Conservation (phyloP, 2,888 invertebrate genomes). For the Tipula lateralis region DNA sequence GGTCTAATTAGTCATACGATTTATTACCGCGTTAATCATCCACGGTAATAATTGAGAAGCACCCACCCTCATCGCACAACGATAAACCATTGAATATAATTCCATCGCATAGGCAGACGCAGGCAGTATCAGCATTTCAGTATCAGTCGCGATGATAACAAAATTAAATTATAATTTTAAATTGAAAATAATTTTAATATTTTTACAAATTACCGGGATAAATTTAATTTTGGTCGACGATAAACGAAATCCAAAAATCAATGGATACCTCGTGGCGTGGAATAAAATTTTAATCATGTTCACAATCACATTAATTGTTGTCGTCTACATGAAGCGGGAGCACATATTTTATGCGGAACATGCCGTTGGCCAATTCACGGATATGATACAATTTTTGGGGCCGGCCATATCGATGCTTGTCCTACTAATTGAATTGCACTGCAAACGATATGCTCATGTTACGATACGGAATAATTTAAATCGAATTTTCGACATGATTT, state of each 20-base stretch:
- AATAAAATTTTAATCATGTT: background rate
- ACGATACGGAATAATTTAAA: background rate
- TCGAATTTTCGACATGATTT: background rate
- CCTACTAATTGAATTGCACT: background rate
- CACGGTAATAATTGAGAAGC: background rate
- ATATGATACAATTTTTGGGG: background rate
- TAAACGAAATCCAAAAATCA: background rate
- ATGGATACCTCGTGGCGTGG: background rate
- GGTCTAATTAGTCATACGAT: background rate
- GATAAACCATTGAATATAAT: background rate
- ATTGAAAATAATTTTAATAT: conserved; percentile 20
- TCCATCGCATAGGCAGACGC: background rate
- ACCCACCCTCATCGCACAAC: no score
- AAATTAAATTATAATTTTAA: background rate
- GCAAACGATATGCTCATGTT: background rate
- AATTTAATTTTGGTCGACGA: background rate
- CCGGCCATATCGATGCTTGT: background rate
- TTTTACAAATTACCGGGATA: background rate
- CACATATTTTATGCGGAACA: background rate
- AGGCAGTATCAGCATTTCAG: background rate
- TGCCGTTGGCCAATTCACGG: background rate
- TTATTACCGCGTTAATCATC: background rate
- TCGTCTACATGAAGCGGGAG: background rate
- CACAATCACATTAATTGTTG: background rate
- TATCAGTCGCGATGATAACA: background rate